Evolutionary conservation across 2,888 invertebrate genomes (phyloP).

Genomic region (Enchytraeus crypticus): DNA sequence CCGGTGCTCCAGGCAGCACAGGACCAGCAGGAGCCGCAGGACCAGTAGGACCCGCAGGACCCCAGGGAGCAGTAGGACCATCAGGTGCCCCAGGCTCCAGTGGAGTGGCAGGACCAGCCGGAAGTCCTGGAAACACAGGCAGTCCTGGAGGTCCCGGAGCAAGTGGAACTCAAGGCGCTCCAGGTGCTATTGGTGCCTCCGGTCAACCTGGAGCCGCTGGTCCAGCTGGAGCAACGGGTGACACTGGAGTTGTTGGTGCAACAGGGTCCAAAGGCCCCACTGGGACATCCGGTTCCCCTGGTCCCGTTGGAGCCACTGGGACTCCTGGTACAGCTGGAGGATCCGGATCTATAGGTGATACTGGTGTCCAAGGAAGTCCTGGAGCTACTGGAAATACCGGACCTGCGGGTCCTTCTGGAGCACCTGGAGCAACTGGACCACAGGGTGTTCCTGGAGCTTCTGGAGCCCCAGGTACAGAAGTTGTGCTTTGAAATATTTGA

Average conservation of each 20-base stretch:
- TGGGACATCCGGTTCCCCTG: slow-evolving; percentile 5
- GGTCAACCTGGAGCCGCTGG: slow-evolving; percentile 1
- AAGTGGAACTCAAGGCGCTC: neutral
- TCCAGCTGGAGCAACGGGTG: slow-evolving; percentile 8
- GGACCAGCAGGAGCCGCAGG: slow-evolving; percentile 18
- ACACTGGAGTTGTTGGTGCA: slow-evolving; percentile 5
- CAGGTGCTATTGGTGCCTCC: neutral
- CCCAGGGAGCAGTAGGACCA: slow-evolving; percentile 12
- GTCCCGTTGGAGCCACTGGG: slow-evolving; percentile 1
- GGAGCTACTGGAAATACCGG: slow-evolving; percentile 3
- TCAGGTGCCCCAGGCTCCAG: slow-evolving; percentile 16
- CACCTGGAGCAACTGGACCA: slow-evolving; percentile 1
- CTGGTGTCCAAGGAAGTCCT: neutral
- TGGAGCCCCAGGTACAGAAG: slow-evolving; percentile 13
- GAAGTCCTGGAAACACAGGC: slow-evolving; percentile 12
- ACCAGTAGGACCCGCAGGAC: slow-evolving; percentile 9
- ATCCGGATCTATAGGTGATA: slow-evolving; percentile 1
- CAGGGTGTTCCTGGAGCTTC: slow-evolving; percentile 5
- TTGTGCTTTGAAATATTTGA: too few relatives aligned
- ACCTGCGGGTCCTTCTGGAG: neutral
- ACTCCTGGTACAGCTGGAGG: neutral
- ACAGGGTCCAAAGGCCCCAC: slow-evolving; percentile 6
- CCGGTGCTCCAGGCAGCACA: slow-evolving; percentile 5
- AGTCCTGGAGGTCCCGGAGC: neutral
- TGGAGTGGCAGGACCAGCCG: slow-evolving; percentile 21